phyloP scores from a whole-genome alignment of 2,797 vertebrate species.

The Microctenopoma lineatum region DNA sequence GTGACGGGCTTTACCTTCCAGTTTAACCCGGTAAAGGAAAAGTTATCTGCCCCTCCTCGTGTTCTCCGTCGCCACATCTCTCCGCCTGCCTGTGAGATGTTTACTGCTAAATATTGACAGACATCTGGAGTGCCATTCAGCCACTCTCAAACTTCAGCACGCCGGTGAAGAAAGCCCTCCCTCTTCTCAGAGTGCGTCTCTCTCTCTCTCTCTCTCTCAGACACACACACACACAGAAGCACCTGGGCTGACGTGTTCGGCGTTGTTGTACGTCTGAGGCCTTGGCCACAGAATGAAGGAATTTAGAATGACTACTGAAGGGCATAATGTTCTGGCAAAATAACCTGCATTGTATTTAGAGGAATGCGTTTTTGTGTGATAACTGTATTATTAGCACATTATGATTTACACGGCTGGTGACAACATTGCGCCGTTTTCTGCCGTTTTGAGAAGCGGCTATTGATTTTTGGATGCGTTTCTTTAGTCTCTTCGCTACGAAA shows the following conservation, averaged over 20 bases:
- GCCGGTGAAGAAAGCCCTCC: slow-evolving; percentile 72
- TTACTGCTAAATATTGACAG: slow-evolving; percentile 89
- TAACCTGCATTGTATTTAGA: slow-evolving; percentile 48
- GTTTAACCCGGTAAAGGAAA: slow-evolving; percentile 58
- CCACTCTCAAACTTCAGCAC: slow-evolving; percentile 75
- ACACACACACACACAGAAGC: slow-evolving; percentile 36
- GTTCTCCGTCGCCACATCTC: slow-evolving; percentile 76
- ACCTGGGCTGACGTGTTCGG: slow-evolving; percentile 60
- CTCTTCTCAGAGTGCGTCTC: slow-evolving; percentile 27
- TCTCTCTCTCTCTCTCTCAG: slow-evolving; percentile 30
- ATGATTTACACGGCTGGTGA: slow-evolving; percentile 37
- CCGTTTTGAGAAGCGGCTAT: slow-evolving; percentile 28
- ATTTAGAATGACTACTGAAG: slow-evolving; percentile 70
- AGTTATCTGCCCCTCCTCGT: slow-evolving; percentile 66
- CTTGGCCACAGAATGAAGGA: slow-evolving; percentile 62
- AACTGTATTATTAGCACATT: slow-evolving; percentile 41
- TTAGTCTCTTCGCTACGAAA: slow-evolving; percentile 27
- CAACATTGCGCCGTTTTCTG: slow-evolving; percentile 38
- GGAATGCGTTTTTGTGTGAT: slow-evolving; percentile 56
- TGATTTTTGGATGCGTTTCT: slow-evolving; percentile 30
- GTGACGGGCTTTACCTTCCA: slow-evolving; percentile 50
- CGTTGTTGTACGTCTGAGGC: slow-evolving; percentile 58
- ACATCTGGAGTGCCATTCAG: slow-evolving; percentile 85
- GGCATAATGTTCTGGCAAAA: slow-evolving; percentile 64
- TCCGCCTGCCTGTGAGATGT: slow-evolving; percentile 78